Evolutionary conservation across 2,888 invertebrate species (phyloP).

Genomic region (Ametastegia equiseti): DNA sequence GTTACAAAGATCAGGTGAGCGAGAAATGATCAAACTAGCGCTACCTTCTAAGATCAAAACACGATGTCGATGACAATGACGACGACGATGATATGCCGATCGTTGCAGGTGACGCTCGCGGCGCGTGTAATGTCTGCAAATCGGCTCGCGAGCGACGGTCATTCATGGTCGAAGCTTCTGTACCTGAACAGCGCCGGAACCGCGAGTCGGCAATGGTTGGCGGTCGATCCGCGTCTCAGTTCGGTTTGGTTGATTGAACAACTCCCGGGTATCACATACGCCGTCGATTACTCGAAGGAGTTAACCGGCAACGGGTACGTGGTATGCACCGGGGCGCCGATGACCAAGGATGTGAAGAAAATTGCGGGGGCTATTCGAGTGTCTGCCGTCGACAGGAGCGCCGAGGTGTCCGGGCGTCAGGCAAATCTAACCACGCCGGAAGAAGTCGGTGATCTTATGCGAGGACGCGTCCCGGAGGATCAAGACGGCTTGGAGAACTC

Average conservation of each 20-base stretch:
- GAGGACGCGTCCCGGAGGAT: slow-evolving; percentile 74
- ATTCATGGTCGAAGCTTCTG: slow-evolving; percentile 86
- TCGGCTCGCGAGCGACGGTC: slow-evolving; percentile 84
- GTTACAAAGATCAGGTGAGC: slow-evolving; percentile 80
- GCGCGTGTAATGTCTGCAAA: slow-evolving; percentile 90
- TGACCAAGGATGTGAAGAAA: slow-evolving; percentile 75
- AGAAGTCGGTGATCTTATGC: slow-evolving; percentile 78
- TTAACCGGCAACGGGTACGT: slow-evolving; percentile 83
- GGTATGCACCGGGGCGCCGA: slow-evolving; percentile 83
- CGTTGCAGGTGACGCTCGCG: slow-evolving; percentile 82
- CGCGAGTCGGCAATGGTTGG: slow-evolving; percentile 92
- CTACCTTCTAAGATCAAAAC: not conserved
- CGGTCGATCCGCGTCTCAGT: slow-evolving; percentile 81
- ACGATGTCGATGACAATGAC: not conserved
- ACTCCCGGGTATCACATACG: slow-evolving; percentile 81
- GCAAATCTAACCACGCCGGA: slow-evolving; percentile 78
- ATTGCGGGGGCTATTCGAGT: slow-evolving; percentile 71
- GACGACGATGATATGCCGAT: not conserved
- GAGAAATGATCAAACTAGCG: not conserved
- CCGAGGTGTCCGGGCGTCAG: slow-evolving; percentile 63
- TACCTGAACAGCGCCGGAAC: slow-evolving; percentile 87
- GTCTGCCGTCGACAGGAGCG: not conserved
- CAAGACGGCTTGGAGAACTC: not conserved
- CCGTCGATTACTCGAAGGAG: slow-evolving; percentile 82
- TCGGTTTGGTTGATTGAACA: slow-evolving; percentile 88